These are phyloP conservation scores for Leptopilina myrica DNA, from an alignment of 2,888 invertebrate genomes.

Conservation along the genomic window DNA sequence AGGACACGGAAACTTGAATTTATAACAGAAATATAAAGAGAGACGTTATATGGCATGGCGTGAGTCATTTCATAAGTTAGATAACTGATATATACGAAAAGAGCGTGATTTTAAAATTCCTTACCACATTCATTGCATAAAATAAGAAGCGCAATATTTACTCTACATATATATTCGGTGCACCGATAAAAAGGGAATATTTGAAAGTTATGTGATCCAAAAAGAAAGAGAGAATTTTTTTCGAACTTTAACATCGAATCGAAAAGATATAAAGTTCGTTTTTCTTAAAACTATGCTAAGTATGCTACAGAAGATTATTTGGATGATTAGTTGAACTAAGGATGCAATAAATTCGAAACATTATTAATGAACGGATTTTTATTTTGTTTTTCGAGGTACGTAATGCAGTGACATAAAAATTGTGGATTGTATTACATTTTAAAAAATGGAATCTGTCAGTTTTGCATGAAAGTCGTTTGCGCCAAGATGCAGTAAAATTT, in stretches of 20 bases:
- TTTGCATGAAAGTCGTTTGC: no score
- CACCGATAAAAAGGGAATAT: background rate
- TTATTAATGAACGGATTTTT: no score
- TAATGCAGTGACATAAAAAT: no score
- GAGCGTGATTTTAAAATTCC: constrained; percentile 4
- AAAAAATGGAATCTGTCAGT: no score
- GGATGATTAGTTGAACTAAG: no score
- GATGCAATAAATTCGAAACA: no score
- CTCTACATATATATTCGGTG: background rate
- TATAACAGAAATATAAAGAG: constrained; percentile 6
- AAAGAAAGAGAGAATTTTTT: background rate
- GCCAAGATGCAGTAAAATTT: no score
- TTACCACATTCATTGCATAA: constrained; percentile 12
- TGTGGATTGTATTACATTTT: no score
- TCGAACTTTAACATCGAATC: background rate
- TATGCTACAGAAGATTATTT: no score
- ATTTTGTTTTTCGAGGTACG: no score
- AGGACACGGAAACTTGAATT: background rate
- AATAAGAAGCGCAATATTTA: constrained; percentile 25
- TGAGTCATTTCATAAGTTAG: constrained; percentile 19
- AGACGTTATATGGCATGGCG: constrained; percentile 7
- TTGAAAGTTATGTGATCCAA: constrained; percentile 15
- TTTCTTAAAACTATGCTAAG: no score
- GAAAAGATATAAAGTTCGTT: no score
- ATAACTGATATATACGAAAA: background rate